Base-by-base conservation (phyloP, 1,140 invertebrate species). In the Camponotus pennsylvanicus region DNA sequence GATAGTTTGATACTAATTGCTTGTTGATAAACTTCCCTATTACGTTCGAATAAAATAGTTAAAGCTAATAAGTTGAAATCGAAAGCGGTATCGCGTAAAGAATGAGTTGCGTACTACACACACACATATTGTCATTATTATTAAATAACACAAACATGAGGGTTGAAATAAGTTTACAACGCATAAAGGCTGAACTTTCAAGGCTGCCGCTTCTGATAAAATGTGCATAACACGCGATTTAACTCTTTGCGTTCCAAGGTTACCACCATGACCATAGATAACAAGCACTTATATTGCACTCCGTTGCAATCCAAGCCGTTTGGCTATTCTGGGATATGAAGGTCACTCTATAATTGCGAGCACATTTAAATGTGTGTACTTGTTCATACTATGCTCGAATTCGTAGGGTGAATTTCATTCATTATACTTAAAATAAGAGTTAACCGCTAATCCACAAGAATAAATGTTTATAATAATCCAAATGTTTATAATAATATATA, bases 1-100 rank as follows among this genome's bases (percentile, higher is more conserved):
- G 87, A 86, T 61, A 86, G 85, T 70, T 75, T 40, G 71, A 77
- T 91, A 90, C 52, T 67, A 87, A 90, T 91, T 86, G 88, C 86
- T 91, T 85, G 88, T 91, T 86, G 88, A 88, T 69, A 64, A 88
- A 76, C 63, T 76, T 85, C 71, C 52, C 57, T 7, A n/a, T 75
- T 75, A 27, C 37, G 3, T 59, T 42, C 11, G 40, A 61, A 34
- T 49, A 21, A 59, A 73, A 18, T 9, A 63, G 57, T n/a, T 83
- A 27, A 75, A 64, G 70, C n/a, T 83, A 27, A 75, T n/a, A 70
- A 40, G 13, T 52, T 18, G 6, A 55, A 67, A 69, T 80, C 11
- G 67, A 63, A 45, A 73, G 9, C 45, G 40, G 73, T 34, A 73
- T 78, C 32, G 7, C 27, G 2, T 57, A 13, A 79, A 37, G 3